phyloP scores from a whole-genome alignment of 2,113 vertebrate species.

The Pungitius pungitius region DNA sequence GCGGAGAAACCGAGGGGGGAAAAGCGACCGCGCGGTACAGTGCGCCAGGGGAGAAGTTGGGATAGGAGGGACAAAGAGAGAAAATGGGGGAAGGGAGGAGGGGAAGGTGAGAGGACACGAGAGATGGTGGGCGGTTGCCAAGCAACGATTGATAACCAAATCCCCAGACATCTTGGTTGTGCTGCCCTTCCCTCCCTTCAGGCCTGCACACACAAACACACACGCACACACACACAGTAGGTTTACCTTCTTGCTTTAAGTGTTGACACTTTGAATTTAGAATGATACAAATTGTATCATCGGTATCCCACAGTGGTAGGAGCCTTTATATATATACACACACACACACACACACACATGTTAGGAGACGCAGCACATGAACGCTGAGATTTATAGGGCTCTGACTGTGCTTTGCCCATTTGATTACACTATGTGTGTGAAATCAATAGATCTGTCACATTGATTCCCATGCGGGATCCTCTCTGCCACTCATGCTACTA shows the following conservation, averaged over 20 bases:
- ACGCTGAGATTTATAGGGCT: constrained; percentile 46
- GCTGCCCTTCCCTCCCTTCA: constrained; percentile 73
- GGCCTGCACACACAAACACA: constrained; percentile 36
- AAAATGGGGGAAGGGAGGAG: constrained; percentile 13
- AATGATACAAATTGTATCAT: constrained; percentile 3
- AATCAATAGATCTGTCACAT: constrained; percentile 54
- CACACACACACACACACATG: neutral
- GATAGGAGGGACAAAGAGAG: constrained; percentile 56
- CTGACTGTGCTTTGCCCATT: constrained; percentile 43
- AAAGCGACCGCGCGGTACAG: constrained; percentile 41
- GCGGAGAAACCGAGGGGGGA: constrained; percentile 20
- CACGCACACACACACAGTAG: neutral
- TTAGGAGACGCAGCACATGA: constrained; percentile 36
- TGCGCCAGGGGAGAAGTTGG: constrained; percentile 24
- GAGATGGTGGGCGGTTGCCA: constrained; percentile 81
- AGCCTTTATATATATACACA: neutral
- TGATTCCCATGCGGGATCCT: constrained; percentile 45
- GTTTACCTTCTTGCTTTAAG: neutral
- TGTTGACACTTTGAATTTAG: constrained; percentile 10
- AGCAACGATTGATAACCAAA: constrained; percentile 84
- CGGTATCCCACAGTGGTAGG: neutral
- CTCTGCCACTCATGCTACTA: constrained; percentile 19
- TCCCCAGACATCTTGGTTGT: constrained; percentile 77
- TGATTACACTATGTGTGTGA: constrained; percentile 10
- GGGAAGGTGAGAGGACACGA: constrained; percentile 54